Evolutionary conservation across 2,888 invertebrate species (phyloP).

Genomic region (Caenorhabditis sp.): DNA sequence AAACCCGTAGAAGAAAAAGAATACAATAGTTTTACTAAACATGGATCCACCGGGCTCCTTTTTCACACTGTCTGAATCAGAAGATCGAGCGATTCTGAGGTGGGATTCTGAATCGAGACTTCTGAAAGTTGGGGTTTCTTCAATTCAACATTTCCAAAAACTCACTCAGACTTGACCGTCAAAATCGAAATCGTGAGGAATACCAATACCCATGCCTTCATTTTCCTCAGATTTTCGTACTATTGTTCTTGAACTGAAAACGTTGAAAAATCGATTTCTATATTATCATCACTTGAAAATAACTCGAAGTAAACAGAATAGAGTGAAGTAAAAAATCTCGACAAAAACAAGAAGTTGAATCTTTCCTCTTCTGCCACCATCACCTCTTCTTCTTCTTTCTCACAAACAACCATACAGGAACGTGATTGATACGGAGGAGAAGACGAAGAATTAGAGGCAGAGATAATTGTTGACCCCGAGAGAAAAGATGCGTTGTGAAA

Average conservation of each 20-base stretch:
- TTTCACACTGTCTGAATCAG: neutral
- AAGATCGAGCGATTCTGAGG: neutral
- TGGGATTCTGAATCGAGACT: neutral
- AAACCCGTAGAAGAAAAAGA: slow-evolving; percentile 24
- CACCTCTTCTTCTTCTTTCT: neutral
- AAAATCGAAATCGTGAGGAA: no score
- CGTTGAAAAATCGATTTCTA: neutral
- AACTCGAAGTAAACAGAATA: neutral
- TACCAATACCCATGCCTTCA: no score
- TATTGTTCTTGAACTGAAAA: neutral
- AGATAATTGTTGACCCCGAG: neutral
- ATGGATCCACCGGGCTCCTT: slow-evolving; percentile 13
- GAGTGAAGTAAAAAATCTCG: slow-evolving; percentile 7
- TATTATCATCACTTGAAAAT: slow-evolving; percentile 8
- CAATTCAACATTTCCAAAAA: no score
- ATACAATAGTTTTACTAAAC: slow-evolving; percentile 5
- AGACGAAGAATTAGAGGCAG: neutral
- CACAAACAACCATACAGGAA: slow-evolving; percentile 4
- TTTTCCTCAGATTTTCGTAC: no score
- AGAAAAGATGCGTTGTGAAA: neutral
- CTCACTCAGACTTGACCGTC: no score
- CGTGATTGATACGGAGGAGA: slow-evolving; percentile 1
- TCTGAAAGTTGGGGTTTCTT: no score
- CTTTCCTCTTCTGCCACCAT: neutral
- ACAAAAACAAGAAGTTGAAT: slow-evolving; percentile 2